phyloP scores from a whole-genome alignment of 1,140 invertebrate genomes.

The Apis mellifera region Amel_HAv3.1 CM009944.2:6610501-6611000 shows the following conservation, averaged over 20 bases:
- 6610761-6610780: background rate
- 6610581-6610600: background rate
- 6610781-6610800: background rate
- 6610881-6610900: slow-evolving; percentile 8
- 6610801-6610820: background rate
- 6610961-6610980: background rate
- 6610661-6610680: background rate
- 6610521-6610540: background rate
- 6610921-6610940: background rate
- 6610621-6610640: background rate
- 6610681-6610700: background rate
- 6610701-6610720: background rate
- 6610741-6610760: background rate
- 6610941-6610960: background rate
- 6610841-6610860: slow-evolving; percentile 14
- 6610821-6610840: slow-evolving; percentile 5
- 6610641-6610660: background rate
- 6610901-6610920: background rate
- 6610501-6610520: background rate
- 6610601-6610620: background rate
- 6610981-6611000: background rate
- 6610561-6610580: background rate
- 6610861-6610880: slow-evolving; percentile 11
- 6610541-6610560: background rate
- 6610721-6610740: background rate